phyloP scores from a whole-genome alignment of 2,797 vertebrate genomes.

The Lophius americanus region DNA sequence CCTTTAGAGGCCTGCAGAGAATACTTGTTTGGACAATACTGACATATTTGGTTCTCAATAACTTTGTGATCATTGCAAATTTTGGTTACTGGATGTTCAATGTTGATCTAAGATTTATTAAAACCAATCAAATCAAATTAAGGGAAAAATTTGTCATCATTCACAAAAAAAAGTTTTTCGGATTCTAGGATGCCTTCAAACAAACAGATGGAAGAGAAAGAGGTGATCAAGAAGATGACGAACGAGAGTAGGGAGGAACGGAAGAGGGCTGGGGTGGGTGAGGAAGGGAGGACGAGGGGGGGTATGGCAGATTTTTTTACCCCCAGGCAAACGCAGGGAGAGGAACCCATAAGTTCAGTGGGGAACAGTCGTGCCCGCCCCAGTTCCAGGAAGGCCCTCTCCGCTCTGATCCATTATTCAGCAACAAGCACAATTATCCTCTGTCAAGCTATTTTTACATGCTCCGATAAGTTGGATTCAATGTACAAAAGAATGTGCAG shows the following conservation, averaged over 20 bases:
- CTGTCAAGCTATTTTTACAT: conserved; percentile 79
- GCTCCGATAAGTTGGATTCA: conserved; percentile 78
- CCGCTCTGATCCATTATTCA: conserved; percentile 85
- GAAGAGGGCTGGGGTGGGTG: neutral
- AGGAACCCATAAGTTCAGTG: conserved; percentile 77
- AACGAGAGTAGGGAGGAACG: conserved; percentile 33
- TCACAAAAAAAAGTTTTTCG: neutral
- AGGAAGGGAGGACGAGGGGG: conserved; percentile 6
- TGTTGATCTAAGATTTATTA: neutral
- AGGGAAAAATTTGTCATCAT: neutral
- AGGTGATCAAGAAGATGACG: conserved; percentile 18
- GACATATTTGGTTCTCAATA: neutral
- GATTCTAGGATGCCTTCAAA: conserved; percentile 6
- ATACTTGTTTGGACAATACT: neutral
- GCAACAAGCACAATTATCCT: conserved; percentile 83
- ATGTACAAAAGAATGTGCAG: conserved; percentile 76
- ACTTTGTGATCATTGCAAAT: too few species aligned
- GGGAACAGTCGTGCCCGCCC: conserved; percentile 70
- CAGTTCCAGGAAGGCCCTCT: conserved; percentile 83
- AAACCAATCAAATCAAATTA: neutral
- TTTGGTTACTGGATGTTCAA: too few species aligned
- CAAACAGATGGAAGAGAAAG: conserved; percentile 12
- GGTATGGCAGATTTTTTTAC: conserved; percentile 80
- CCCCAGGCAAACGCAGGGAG: conserved; percentile 78
- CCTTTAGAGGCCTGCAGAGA: neutral